Percentiles rank a stretch among this genome's conserved stretches.
Conservation (phyloP, 2,113 vertebrate species). For the Lates calcarifer region DNA sequence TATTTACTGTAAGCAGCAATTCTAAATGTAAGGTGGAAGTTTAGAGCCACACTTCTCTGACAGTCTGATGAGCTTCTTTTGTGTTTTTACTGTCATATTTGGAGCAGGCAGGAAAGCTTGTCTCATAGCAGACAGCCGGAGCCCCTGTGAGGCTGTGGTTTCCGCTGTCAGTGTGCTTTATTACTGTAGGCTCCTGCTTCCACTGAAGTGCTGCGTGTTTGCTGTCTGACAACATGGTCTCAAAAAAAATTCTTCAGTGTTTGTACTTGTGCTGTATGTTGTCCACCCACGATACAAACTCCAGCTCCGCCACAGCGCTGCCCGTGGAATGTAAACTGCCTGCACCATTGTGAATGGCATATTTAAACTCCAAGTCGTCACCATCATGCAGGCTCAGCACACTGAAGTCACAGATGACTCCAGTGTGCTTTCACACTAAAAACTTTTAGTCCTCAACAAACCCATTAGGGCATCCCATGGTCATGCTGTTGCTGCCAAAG, state of each 20-base stretch:
- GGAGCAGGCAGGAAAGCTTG: background rate
- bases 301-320: background rate
- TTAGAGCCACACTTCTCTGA: conserved; percentile 10
- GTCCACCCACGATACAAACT: background rate
- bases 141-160: conserved; percentile 4
- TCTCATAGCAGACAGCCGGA: conserved; percentile 6
- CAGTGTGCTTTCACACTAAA: background rate
- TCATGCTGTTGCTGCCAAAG: background rate
- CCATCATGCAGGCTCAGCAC: too few species aligned
- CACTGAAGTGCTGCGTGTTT: conserved; percentile 16
- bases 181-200: conserved; percentile 16
- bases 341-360: background rate
- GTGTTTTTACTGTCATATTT: conserved; percentile 11
- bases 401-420: background rate
- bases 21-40: conserved; percentile 3
- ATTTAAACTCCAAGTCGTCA: background rate
- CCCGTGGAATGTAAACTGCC: too few species aligned
- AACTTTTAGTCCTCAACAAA: background rate
- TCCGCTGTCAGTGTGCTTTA: conserved; percentile 21
- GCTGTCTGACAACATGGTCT: conserved; percentile 3
- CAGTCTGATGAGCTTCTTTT: conserved; percentile 12
- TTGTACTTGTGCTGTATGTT: background rate
- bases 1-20: background rate
- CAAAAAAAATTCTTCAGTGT: background rate
- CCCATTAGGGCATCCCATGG: background rate